Evolutionary conservation across 2,888 invertebrate species (phyloP), one percentile per base, ranked within the genome.

Genomic region (Carterocephalus palaemon): DNA sequence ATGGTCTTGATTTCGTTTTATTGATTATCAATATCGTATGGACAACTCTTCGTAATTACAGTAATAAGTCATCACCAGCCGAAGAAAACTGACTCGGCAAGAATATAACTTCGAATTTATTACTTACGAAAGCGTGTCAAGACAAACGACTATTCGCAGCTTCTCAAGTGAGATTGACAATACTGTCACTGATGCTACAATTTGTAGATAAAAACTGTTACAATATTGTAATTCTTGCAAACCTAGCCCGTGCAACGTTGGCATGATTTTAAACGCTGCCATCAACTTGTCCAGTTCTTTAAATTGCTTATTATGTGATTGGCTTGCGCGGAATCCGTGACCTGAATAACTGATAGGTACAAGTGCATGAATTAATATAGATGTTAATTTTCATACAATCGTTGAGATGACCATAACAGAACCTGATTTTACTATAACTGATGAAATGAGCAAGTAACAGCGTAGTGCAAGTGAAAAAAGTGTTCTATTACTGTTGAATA

Each of bases 261-360:
- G 52, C 46, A 42, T 26, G 7, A 20, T 42, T 42, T 15, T 22
- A 42, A 34, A 46, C 48, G 48, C 51, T 47, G 42, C 19, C 16
- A 46, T 45, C 46, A 51, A 47, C 26, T 46, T 52, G 56, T 52
- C 56, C 54, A 49, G 53, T 52, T 56, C 43, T 51, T 55, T 49
- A 52, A 54, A 57, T 53, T 52, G 52, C 54, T 49, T 49, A 54
- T 59, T 59, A 56, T 52, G 46, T 51, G 58, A 56, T 52, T 55
- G 54, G 54, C 48, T 36, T 54, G 51, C 50, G 48, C 57, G 51
- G 56, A 52, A 69, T 66, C 68, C 69, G 58, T 71, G 70, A 70
- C 73, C 69, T 54, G 58, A 54, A 63, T 68, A 46, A 56, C 55
- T 57, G 48, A 49, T 40, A 47, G 34, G 15, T 23, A 17, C 23